Base-by-base conservation (phyloP, 2,888 invertebrate genomes). In the Agelastica alni region DNA sequence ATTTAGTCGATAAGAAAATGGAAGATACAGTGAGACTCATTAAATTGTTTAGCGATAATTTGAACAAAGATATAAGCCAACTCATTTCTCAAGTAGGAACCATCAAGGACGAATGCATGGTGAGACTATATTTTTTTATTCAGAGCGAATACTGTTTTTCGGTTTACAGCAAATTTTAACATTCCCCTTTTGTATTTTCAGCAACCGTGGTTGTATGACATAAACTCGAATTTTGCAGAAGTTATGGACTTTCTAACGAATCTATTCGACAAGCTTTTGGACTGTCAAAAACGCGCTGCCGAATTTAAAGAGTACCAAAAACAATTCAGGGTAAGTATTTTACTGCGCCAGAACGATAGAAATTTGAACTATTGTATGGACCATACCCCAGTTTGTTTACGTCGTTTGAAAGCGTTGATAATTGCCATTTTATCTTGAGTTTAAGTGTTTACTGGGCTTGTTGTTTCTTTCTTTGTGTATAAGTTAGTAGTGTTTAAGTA, bases 241-340 rank as follows among this genome's bases (percentile, higher is more conserved):
- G 89, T 89, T 2, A 78, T 83, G 56, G 80, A 81, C 18, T 80
- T 83, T 5, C 78, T 95, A 3, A 81, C 83, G 4, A 83, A 83
- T 1, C 77, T 93, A 0, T 77, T 83, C 53, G 82, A 83, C 1
- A 83, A 83, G 57, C 79, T 95, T 14, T 75, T 77, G 9, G 81
- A 77, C 0, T 87, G 88, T 58, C 83, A 86, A 45, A 80, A 81
- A n/a, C 79, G 81, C 52, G 90, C 92, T 1, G 85, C 83, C 48
- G 86, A 89, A 67, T 92, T 87, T 70, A 85, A 89, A 59, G 82
- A 83, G 1, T 89, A 91, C 78, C 94, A 95, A 75, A 92, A 89
- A 72, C 85, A 88, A 70, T 93, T 94, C 69, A 88, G 89, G 80
- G 91, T 90, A 75, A 62, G 58, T 59, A 26, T n/a, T n/a, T n/a